Conservation (phyloP, 37 sponge, comb jelly and placozoan genomes). For the Halichondria panicea region DNA sequence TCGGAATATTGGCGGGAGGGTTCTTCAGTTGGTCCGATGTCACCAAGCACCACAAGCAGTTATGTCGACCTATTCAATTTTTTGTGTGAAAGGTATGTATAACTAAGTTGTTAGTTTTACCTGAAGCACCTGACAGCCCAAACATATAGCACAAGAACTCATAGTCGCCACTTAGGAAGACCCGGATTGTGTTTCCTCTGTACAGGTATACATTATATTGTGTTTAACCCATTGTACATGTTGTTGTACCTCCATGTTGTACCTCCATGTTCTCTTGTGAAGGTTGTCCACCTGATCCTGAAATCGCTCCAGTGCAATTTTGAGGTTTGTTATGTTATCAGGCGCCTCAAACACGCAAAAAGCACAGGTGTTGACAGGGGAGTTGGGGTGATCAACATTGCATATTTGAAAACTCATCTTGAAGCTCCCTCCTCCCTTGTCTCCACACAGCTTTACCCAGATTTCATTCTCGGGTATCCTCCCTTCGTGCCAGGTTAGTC, state of each 20-base stretch:
- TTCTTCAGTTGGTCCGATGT: too few species aligned
- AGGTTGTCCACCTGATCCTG: constrained; percentile 12
- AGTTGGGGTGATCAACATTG: constrained; percentile 28
- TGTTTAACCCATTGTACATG: neutral
- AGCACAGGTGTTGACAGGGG: constrained; percentile 22
- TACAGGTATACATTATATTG: neutral
- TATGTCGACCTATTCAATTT: too few species aligned
- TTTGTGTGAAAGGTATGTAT: too few species aligned
- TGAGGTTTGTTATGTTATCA: constrained; percentile 33
- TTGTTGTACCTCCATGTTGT: neutral
- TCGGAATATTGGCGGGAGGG: too few species aligned
- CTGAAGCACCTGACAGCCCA: constrained; percentile 44
- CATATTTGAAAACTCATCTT: constrained; percentile 38
- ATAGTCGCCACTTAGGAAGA: constrained; percentile 44
- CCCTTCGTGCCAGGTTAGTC: constrained; percentile 55
- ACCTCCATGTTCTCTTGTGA: constrained; percentile 27
- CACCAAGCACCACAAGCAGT: too few species aligned
- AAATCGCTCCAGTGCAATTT: constrained; percentile 19
- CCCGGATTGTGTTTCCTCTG: constrained; percentile 15
- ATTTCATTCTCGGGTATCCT: constrained; percentile 35
- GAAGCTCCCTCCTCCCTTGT: constrained; percentile 46
- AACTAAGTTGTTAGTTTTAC: constrained; percentile 14
- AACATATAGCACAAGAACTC: constrained; percentile 25
- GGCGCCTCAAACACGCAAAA: constrained; percentile 19
- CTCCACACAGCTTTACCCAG: constrained; percentile 52